phyloP scores from a whole-genome alignment of 1,140 invertebrate species.

The Stratiolaelaps scimitus region DNA sequence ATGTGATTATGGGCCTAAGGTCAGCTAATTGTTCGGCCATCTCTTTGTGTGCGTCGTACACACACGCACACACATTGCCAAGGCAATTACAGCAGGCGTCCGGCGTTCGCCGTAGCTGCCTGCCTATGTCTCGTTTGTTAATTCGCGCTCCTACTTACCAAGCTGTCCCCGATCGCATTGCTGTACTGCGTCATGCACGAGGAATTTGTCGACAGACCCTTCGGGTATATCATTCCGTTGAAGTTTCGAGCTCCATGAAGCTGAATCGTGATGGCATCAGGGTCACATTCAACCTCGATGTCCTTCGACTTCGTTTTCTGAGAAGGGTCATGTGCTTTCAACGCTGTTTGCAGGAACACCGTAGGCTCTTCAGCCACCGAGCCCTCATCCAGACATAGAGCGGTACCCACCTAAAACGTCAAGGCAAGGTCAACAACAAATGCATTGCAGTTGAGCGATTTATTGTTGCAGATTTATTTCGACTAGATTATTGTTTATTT shows the following conservation, averaged over 20 bases:
- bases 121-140: too few species aligned
- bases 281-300: slow-evolving; percentile 28
- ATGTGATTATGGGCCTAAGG: too few species aligned
- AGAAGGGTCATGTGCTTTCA: slow-evolving; percentile 11
- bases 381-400: background rate
- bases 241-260: slow-evolving; percentile 46
- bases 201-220: slow-evolving; percentile 72
- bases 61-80: too few species aligned
- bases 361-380: slow-evolving; percentile 15
- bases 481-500: too few species aligned
- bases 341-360: slow-evolving; percentile 8
- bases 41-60: too few species aligned
- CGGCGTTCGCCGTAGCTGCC: too few species aligned
- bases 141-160: slow-evolving; percentile 42
- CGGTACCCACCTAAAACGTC: slow-evolving; percentile 8
- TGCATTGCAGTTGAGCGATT: too few species aligned
- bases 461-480: too few species aligned
- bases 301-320: slow-evolving; percentile 15
- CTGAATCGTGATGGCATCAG: slow-evolving; percentile 22
- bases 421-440: too few species aligned
- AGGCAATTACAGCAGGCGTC: too few species aligned
- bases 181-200: slow-evolving; percentile 66
- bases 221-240: slow-evolving; percentile 75
- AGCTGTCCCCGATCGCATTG: slow-evolving; percentile 47
- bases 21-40: too few species aligned